Conservation (phyloP, 2,797 vertebrate genomes). For the Moxostoma hubbsi region DNA sequence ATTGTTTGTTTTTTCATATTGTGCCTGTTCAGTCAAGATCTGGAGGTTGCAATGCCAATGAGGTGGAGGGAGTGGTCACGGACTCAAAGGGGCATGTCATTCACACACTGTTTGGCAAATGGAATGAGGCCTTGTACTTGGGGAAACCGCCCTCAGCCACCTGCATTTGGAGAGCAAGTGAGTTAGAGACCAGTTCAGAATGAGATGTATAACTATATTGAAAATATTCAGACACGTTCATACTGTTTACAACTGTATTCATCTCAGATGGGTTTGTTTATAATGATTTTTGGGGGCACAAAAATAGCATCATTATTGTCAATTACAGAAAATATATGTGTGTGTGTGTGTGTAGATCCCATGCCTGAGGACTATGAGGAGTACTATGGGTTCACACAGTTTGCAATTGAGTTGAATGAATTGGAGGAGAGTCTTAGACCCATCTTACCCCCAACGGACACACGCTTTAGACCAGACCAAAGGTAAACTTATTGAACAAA, state of each 20-base stretch:
- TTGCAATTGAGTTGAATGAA: conserved; percentile 94
- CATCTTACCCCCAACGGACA: conserved; percentile 89
- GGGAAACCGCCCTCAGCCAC: conserved; percentile 85
- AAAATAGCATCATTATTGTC: conserved; percentile 17
- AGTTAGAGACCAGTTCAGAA: conserved; percentile 66
- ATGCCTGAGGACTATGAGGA: conserved; percentile 89
- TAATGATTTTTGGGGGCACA: not conserved
- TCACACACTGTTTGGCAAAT: conserved; percentile 92
- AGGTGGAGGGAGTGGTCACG: conserved; percentile 89
- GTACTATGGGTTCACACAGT: conserved; percentile 96
- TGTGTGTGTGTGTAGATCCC: conserved; percentile 75
- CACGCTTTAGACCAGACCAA: conserved; percentile 96
- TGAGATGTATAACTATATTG: not conserved
- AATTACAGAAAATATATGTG: conserved; percentile 10
- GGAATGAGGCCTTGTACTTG: conserved; percentile 92
- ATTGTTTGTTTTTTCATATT: not conserved
- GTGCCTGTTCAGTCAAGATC: conserved; percentile 83
- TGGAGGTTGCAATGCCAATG: conserved; percentile 89
- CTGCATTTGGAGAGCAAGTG: conserved; percentile 95
- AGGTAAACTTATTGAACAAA: conserved; percentile 73
- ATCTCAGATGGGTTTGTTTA: not conserved
- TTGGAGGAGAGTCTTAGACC: conserved; percentile 79
- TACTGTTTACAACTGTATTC: not conserved
- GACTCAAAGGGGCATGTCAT: conserved; percentile 83
- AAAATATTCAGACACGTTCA: not conserved